Evolutionary conservation across 2,888 invertebrate genomes (phyloP).

Genomic region (Antheraea assamensis): DNA sequence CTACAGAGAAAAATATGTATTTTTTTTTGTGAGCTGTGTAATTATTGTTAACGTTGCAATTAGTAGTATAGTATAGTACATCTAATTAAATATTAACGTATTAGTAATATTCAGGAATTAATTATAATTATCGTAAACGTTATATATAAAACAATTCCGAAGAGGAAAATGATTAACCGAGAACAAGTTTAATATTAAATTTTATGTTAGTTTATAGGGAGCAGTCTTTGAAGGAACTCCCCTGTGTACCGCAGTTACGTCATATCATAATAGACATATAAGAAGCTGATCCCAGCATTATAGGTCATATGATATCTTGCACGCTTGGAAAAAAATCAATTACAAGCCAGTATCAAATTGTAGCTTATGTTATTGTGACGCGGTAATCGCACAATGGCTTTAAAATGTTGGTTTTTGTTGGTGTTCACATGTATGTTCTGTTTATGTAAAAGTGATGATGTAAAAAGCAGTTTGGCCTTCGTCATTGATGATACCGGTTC

Average conservation of each 20-base stretch:
- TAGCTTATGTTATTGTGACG: not conserved
- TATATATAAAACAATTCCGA: not conserved
- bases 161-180: not conserved
- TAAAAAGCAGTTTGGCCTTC: constrained; percentile 58
- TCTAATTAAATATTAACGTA: not conserved
- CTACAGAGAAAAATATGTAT: no score
- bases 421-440: not conserved
- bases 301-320: not conserved
- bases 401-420: not conserved
- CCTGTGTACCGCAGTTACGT: not conserved
- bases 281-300: not conserved
- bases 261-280: not conserved
- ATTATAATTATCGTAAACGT: not conserved
- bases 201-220: not conserved
- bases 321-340: not conserved
- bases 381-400: constrained; percentile 1
- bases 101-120: not conserved
- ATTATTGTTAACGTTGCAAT: not conserved
- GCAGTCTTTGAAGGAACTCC: not conserved
- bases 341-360: not conserved
- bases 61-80: not conserved
- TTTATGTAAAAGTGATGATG: constrained; percentile 25
- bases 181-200: not conserved
- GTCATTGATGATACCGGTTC: constrained; percentile 63
- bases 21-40: no score